Conservation (phyloP, 2,113 vertebrate genomes). For the Hyperopisus bebe region DNA sequence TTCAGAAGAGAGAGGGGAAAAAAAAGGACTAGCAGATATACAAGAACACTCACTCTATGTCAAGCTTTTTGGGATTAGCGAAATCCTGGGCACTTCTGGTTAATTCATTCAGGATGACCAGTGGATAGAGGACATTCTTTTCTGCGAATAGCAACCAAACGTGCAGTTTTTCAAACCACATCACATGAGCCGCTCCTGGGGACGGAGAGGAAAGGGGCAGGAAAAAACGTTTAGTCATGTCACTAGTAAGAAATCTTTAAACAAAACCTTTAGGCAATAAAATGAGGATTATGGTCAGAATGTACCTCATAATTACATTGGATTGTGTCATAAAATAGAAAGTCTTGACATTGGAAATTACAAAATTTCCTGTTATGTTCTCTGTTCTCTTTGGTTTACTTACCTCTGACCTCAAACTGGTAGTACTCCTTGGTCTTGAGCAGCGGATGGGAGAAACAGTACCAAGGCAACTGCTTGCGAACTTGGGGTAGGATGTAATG, state of each 20-base stretch:
- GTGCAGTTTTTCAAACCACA: constrained; percentile 98
- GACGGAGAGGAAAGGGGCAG: neutral
- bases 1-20: neutral
- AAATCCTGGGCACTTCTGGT: constrained; percentile 88
- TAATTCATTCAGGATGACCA: constrained; percentile 94
- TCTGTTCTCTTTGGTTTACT: constrained; percentile 39
- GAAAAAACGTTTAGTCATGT: neutral
- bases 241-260: neutral
- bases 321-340: neutral
- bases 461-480: constrained; percentile 94
- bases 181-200: constrained; percentile 87
- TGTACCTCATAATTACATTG: neutral
- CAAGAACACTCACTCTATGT: constrained; percentile 75
- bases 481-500: constrained; percentile 94
- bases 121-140: constrained; percentile 91
- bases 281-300: neutral
- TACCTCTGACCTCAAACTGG: constrained; percentile 94
- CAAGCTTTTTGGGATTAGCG: constrained; percentile 87
- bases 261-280: neutral
- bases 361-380: neutral
- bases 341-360: neutral
- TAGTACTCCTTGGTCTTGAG: constrained; percentile 94
- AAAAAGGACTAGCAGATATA: neutral
- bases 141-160: constrained; percentile 95
- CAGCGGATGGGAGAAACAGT: constrained; percentile 92